Evolutionary conservation across 2,888 invertebrate genomes (phyloP).

Genomic region (Blastobasis lacticolella): DNA sequence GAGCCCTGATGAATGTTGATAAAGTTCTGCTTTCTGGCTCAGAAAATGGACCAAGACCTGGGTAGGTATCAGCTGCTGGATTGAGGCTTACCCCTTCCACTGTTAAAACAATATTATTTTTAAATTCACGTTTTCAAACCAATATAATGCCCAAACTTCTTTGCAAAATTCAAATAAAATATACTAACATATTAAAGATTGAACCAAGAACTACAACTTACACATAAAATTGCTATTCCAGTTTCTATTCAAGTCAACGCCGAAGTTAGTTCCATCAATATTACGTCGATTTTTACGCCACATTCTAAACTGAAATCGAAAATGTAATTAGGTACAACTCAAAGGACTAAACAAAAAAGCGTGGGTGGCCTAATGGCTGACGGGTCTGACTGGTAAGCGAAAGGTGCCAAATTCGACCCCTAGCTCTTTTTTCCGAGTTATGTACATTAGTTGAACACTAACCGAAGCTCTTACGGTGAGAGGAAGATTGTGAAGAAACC

Average conservation of each 20-base stretch:
- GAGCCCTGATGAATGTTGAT: slow-evolving; percentile 64
- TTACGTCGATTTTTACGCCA: slow-evolving; percentile 80
- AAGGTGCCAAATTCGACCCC: no score
- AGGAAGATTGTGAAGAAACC: no score
- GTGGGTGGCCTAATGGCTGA: no score
- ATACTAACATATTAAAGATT: not conserved
- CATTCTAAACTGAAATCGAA: slow-evolving; percentile 68
- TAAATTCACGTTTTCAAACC: not conserved
- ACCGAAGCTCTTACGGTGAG: no score
- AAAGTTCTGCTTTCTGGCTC: slow-evolving; percentile 77
- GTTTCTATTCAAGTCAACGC: slow-evolving; percentile 86
- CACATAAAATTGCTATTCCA: slow-evolving; percentile 81
- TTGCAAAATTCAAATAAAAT: not conserved
- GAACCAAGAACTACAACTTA: slow-evolving; percentile 26
- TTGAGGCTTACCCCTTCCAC: slow-evolving; percentile 70
- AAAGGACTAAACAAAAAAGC: no score
- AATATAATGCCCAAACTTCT: slow-evolving; percentile 1
- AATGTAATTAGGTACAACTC: not conserved
- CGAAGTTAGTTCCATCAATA: slow-evolving; percentile 59
- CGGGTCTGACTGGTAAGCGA: no score
- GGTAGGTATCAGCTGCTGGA: slow-evolving; percentile 77
- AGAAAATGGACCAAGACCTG: slow-evolving; percentile 80
- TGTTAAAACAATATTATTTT: slow-evolving; percentile 14
- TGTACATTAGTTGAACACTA: no score
- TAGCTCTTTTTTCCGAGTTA: no score